phyloP scores from a whole-genome alignment of 2,888 invertebrate species.

The Lochmaea capreae region DNA sequence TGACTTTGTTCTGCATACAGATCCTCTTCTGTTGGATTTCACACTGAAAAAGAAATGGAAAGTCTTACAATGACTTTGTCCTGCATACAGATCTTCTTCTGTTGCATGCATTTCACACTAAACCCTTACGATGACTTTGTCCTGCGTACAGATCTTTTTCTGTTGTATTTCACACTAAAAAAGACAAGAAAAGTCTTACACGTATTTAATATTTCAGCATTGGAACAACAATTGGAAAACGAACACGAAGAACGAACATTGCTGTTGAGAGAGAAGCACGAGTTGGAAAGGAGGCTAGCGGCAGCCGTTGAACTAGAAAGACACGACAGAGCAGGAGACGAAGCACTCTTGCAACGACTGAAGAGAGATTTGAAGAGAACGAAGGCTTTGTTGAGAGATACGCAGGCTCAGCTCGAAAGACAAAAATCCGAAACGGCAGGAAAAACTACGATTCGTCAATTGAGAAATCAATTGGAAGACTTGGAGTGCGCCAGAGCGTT shows the following conservation, averaged over 20 bases:
- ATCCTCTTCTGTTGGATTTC: no score
- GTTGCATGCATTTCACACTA: no score
- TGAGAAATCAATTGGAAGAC: conserved; percentile 84
- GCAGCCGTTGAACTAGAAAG: conserved; percentile 83
- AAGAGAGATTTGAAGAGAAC: conserved; percentile 90
- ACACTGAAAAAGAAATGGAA: no score
- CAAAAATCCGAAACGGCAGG: conserved; percentile 88
- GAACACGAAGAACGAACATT: conserved; percentile 93
- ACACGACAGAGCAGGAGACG: conserved; percentile 78
- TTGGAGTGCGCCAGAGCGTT: conserved; percentile 86
- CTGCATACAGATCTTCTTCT: no score
- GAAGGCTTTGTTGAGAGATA: conserved; percentile 89
- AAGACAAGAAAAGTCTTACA: no score
- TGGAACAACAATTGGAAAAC: conserved; percentile 92
- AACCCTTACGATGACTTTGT: no score
- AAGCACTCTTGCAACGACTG: conserved; percentile 78
- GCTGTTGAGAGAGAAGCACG: conserved; percentile 89
- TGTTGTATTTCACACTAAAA: no score
- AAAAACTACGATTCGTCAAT: conserved; percentile 66
- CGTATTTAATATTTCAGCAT: conserved; percentile 67
- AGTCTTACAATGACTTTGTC: no score
- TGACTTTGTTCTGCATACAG: no score
- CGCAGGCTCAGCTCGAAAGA: conserved; percentile 91
- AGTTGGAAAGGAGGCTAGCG: conserved; percentile 86
- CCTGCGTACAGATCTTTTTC: no score